phyloP scores from a whole-genome alignment of 2,113 vertebrate species.

The Vicugna pacos region DNA sequence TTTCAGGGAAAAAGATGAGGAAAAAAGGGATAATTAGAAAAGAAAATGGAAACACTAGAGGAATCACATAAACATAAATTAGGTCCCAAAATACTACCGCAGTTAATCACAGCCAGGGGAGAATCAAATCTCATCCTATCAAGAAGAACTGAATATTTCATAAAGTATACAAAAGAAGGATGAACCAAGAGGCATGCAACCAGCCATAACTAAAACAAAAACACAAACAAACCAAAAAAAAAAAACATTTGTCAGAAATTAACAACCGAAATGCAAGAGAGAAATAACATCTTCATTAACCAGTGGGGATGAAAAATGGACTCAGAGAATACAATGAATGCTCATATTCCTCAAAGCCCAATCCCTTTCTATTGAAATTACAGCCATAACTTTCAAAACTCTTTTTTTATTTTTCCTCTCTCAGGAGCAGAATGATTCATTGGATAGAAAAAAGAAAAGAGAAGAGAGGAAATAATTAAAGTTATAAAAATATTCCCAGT shows the following conservation, averaged over 20 bases:
- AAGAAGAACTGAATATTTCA: constrained; percentile 75
- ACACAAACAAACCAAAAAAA: not conserved
- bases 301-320: constrained; percentile 71
- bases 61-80: constrained; percentile 82
- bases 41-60: constrained; percentile 82
- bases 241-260: constrained; percentile 78
- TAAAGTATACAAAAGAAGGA: constrained; percentile 48
- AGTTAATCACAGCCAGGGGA: constrained; percentile 79
- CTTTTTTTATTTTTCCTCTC: constrained; percentile 77
- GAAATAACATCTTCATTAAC: constrained; percentile 80
- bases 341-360: constrained; percentile 62
- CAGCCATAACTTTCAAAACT: constrained; percentile 79
- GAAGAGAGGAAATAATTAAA: constrained; percentile 81
- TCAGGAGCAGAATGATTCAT: constrained; percentile 78
- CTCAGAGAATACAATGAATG: constrained; percentile 64
- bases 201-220: constrained; percentile 41
- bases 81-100: constrained; percentile 74
- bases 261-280: constrained; percentile 67
- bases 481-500: constrained; percentile 75
- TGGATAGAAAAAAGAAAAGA: constrained; percentile 64
- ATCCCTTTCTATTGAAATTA: constrained; percentile 78
- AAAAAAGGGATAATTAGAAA: constrained; percentile 79
- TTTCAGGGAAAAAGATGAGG: constrained; percentile 73
- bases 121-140: constrained; percentile 67
- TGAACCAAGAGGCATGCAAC: constrained; percentile 33